Evolutionary conservation across 2,888 invertebrate species (phyloP).

Genomic region (Leucophora obtusa): DNA sequence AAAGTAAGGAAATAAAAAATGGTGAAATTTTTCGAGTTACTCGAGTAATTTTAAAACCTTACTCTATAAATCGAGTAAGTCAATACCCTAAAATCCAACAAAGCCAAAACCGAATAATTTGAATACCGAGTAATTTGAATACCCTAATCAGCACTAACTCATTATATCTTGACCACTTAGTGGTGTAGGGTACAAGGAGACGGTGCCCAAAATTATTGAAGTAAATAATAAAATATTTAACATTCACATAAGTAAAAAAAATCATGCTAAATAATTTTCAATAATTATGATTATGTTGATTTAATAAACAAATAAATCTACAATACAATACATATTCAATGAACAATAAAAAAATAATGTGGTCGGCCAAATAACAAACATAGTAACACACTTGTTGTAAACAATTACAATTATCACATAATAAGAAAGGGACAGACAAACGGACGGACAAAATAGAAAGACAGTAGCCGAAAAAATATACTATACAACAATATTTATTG

Average conservation of each 20-base stretch:
- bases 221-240: too few species aligned
- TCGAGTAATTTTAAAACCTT: too few species aligned
- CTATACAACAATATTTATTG: not conserved
- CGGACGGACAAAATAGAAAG: not conserved
- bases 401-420: not conserved
- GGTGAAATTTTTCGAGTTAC: too few species aligned
- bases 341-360: not conserved
- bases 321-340: not conserved
- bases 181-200: too few species aligned
- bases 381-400: not conserved
- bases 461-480: not conserved
- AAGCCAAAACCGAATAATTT: too few species aligned
- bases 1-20: too few species aligned
- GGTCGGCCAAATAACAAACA: not conserved
- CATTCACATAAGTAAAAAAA: not conserved
- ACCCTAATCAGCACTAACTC: too few species aligned
- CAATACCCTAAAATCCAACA: too few species aligned
- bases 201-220: too few species aligned
- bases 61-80: too few species aligned
- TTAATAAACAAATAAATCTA: not conserved
- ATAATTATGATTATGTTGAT: slow-evolving; percentile 7
- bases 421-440: not conserved
- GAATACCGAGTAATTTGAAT: too few species aligned
- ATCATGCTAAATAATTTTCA: slow-evolving; percentile 8
- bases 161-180: too few species aligned